A percentile compares a stretch with the other conserved stretches of the same genome.
Conservation (phyloP, 2,888 invertebrate species). For the Thymelicus lineola region DNA sequence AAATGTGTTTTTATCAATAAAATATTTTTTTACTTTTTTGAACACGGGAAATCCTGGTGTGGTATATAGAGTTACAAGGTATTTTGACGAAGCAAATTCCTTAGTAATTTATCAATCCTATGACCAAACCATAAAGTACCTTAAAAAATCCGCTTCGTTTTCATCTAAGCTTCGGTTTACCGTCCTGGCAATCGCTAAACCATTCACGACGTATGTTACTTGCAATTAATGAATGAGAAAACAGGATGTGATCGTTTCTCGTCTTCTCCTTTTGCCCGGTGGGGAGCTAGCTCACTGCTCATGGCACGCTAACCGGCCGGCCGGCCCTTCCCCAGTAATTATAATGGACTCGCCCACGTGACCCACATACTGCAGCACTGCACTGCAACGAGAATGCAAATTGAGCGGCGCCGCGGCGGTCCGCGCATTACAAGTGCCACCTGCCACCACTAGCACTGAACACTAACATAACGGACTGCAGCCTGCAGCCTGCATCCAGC, state of each 20-base stretch:
- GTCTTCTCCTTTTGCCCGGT: background rate
- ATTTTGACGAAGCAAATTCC: too few relatives aligned
- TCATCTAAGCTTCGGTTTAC: too few relatives aligned
- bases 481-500: background rate
- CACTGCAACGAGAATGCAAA: conserved; percentile 55
- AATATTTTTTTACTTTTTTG: too few relatives aligned
- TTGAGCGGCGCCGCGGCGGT: conserved; percentile 42
- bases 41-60: too few relatives aligned
- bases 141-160: too few relatives aligned
- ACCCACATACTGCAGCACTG: conserved; percentile 45
- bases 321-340: conserved; percentile 44
- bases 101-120: too few relatives aligned
- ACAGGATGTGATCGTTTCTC: background rate
- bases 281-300: background rate
- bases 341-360: conserved; percentile 45
- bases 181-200: too few relatives aligned
- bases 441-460: conserved; percentile 1
- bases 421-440: conserved; percentile 52
- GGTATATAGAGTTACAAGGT: too few relatives aligned
- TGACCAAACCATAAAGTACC: too few relatives aligned
- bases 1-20: too few relatives aligned
- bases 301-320: too few relatives aligned
- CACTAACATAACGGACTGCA: conserved; percentile 18
- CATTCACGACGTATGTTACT: too few relatives aligned
- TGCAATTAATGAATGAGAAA: conserved; percentile 3